phyloP scores from a whole-genome alignment of 2,113 vertebrate genomes.

The Forbesichthys agassizii region DNA sequence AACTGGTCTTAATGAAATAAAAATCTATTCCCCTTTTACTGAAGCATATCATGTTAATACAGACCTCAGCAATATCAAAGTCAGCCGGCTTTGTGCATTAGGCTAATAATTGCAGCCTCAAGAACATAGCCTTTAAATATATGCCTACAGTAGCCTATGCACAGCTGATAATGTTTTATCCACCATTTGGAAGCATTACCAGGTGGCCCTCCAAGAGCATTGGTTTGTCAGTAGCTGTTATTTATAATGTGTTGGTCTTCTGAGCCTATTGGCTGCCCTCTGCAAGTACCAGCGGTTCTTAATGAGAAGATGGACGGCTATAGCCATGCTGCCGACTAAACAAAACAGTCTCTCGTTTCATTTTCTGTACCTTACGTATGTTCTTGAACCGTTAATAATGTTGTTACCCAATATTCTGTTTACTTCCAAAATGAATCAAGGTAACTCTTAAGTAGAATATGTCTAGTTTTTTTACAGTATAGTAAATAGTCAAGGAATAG shows the following conservation, averaged over 20 bases:
- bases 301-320: conserved; percentile 56
- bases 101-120: not conserved
- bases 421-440: conserved; percentile 14
- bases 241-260: conserved; percentile 62
- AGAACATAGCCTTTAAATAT: conserved; percentile 7
- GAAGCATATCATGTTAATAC: conserved; percentile 24
- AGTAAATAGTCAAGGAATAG: conserved; percentile 6
- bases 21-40: conserved; percentile 23
- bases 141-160: not conserved
- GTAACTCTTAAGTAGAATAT: not conserved
- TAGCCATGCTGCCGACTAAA: conserved; percentile 22
- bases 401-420: conserved; percentile 22
- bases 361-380: conserved; percentile 24
- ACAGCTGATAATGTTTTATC: conserved; percentile 3
- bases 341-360: conserved; percentile 32
- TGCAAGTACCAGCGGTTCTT: conserved; percentile 49
- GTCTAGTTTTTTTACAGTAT: not conserved
- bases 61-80: not conserved
- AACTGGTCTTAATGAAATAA: conserved; percentile 45
- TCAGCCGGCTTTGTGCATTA: not conserved
- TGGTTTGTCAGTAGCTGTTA: conserved; percentile 49
- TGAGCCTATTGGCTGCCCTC: conserved; percentile 58
- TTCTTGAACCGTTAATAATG: conserved; percentile 29
- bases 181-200: conserved; percentile 12
- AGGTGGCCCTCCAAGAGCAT: conserved; percentile 43